phyloP scores from a whole-genome alignment of 92 coral and sea anemone genomes.

The Siderastrea radians region DNA sequence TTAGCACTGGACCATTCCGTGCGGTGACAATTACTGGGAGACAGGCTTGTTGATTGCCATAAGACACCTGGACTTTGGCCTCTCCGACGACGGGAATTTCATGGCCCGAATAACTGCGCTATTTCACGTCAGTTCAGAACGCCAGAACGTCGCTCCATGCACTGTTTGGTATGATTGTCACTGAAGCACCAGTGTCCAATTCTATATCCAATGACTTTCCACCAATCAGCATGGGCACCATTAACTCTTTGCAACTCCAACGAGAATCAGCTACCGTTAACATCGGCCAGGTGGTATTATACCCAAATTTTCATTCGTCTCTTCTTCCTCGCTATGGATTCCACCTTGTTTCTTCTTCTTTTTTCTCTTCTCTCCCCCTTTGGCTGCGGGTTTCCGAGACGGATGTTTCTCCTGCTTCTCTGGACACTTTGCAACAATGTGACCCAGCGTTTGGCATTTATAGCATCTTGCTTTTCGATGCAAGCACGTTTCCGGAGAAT shows the following conservation, averaged over 20 bases:
- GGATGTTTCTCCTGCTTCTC: background rate
- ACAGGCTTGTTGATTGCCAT: constrained; percentile 34
- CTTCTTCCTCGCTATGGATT: constrained; percentile 17
- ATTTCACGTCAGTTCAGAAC: constrained; percentile 31
- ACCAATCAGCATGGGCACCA: background rate
- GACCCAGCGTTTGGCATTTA: constrained; percentile 52
- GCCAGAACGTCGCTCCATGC: constrained; percentile 34
- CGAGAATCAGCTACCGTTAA: constrained; percentile 27
- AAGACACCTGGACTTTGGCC: constrained; percentile 40
- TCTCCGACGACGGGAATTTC: constrained; percentile 51
- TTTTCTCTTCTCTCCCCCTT: background rate
- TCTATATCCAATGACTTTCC: constrained; percentile 18
- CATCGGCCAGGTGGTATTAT: constrained; percentile 35
- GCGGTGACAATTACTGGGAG: constrained; percentile 40
- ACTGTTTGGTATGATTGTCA: constrained; percentile 39
- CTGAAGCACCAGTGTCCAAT: constrained; percentile 63
- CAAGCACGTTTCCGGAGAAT: constrained; percentile 60
- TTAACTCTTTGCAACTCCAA: constrained; percentile 36
- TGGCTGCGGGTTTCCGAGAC: background rate
- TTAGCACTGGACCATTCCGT: constrained; percentile 48
- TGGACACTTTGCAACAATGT: constrained; percentile 33
- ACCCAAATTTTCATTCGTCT: background rate
- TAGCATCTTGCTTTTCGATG: constrained; percentile 48
- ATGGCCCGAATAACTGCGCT: constrained; percentile 48
- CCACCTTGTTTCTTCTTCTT: constrained; percentile 36